phyloP scores from a whole-genome alignment of 2,797 vertebrate genomes.

The Columba guinea region DNA sequence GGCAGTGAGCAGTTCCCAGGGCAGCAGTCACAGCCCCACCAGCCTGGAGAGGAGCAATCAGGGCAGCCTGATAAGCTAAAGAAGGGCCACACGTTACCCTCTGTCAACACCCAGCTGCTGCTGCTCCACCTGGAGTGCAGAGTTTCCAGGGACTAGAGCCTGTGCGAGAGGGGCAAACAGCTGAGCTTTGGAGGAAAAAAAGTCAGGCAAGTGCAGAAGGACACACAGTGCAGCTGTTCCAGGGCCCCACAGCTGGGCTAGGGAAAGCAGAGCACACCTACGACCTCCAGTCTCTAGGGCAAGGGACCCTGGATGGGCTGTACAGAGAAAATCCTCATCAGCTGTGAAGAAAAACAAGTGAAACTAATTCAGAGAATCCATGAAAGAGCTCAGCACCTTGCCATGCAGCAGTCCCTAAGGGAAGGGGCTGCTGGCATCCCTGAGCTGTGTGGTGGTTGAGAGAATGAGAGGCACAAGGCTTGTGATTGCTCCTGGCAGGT shows the following conservation, averaged over 20 bases:
- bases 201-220: neutral
- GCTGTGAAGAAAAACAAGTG: neutral
- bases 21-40: neutral
- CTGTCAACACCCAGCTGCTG: neutral
- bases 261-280: neutral
- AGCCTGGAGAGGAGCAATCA: neutral
- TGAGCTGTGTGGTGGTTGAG: rapidly evolving
- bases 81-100: rapidly evolving
- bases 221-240: rapidly evolving
- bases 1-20: neutral
- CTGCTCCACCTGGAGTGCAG: neutral
- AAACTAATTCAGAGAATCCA: neutral
- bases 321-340: neutral
- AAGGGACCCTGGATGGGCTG: neutral
- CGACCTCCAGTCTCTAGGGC: neutral
- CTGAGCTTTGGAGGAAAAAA: neutral
- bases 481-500: too few relatives aligned
- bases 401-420: neutral
- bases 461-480: too few relatives aligned
- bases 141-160: neutral
- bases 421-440: rapidly evolving
- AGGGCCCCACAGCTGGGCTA: neutral
- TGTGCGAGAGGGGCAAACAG: neutral
- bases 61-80: neutral
- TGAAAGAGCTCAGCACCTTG: neutral